Evolutionary conservation across 2,113 vertebrate genomes (phyloP).

Genomic region (Steatornis caripensis): DNA sequence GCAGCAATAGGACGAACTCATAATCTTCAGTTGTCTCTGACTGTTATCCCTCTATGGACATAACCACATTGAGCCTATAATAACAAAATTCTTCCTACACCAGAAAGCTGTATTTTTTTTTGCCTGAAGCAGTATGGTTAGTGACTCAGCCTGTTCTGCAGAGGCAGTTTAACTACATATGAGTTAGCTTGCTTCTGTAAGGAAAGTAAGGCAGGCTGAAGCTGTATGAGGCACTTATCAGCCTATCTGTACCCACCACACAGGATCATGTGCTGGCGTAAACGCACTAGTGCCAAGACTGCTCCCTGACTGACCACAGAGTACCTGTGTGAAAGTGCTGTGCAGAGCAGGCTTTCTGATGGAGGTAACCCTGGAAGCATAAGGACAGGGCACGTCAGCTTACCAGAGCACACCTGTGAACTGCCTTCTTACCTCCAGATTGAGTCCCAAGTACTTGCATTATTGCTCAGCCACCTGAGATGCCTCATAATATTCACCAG

Average conservation of each 20-base stretch:
- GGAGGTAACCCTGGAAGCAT: not conserved
- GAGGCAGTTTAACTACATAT: not conserved
- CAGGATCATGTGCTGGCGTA: not conserved
- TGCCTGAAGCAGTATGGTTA: not conserved
- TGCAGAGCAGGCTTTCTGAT: not conserved
- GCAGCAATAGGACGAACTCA: not conserved
- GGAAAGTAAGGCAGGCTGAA: not conserved
- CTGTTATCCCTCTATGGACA: not conserved
- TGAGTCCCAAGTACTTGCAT: not conserved
- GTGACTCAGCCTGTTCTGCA: not conserved
- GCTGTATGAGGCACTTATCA: not conserved
- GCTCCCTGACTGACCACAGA: not conserved
- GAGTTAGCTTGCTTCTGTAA: not conserved
- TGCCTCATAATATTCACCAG: not conserved
- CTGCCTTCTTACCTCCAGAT: not conserved
- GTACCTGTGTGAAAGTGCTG: not conserved
- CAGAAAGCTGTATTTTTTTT: not conserved
- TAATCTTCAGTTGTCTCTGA: not conserved
- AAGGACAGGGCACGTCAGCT: not conserved
- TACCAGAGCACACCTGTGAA: not conserved
- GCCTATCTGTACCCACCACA: fast-evolving
- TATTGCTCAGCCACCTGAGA: not conserved
- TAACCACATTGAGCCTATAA: not conserved
- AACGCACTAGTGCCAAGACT: not conserved
- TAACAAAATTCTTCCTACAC: not conserved